Base-by-base conservation (phyloP, 2,888 invertebrate genomes). In the Hirudinaria manillensis region DNA sequence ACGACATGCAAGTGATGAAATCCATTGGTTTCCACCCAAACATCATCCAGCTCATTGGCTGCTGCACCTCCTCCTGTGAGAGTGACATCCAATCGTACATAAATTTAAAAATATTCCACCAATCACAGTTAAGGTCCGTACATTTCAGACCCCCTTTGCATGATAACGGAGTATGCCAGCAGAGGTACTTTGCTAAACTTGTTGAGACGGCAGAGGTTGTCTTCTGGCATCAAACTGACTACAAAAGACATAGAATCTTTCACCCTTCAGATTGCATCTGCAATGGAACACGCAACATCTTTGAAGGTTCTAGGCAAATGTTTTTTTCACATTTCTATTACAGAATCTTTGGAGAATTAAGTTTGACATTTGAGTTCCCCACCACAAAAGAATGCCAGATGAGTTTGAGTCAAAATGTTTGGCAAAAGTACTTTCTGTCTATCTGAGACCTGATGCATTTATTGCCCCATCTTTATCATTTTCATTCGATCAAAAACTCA, bases 1-100 rank as follows among this genome's bases (percentile, higher is more conserved):
- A 76, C 19, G 78, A 78, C 38, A 75, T 78, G 68, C 51, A 76
- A 55, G 70, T 75, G 53, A 77, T 78, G 77, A 78, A 76, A 34
- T 66, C 45, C 21, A 51, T 78, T 34, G 74, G 73, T 68, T 76
- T 77, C 19, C 78, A 78, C 66, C 78, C 73, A 19, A 78, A 78
- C 70, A 67, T 78, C 65, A 77, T 78, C 72, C 53, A 67, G 3
- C 77, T 78, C 21, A 66, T 78, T 6, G 78, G 78, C 72, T 77
- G 78, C 34, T 78, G 76, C 29, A 77, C 78, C 0, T n/a, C 56
- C 13, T 75, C 75, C 45, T 76, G 78, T 78, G 45, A 45, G 45
- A 45, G 1, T 45, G 36, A 36, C 36, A 36, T 36, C 36, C 36
- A 36, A 45, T 45, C 45, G 16, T 16, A 16, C 13, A 1, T 16